Conservation (phyloP, 2,797 vertebrate species). For the Selene dorsalis region DNA sequence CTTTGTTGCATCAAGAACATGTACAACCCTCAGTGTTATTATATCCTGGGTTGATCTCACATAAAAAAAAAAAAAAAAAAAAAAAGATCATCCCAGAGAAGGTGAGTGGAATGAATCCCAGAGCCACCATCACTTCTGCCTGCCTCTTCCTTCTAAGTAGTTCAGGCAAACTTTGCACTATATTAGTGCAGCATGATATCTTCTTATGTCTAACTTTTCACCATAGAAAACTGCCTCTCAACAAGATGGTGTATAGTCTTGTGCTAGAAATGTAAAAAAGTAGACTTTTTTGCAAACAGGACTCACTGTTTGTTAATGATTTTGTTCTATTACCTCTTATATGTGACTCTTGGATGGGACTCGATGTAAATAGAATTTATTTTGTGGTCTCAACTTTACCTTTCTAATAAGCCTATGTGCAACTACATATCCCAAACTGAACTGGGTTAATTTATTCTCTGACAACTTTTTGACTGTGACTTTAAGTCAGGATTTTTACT, state of each 20-base stretch:
- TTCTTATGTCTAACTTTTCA: slow-evolving; percentile 89
- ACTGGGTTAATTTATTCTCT: slow-evolving; percentile 75
- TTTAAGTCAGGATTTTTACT: slow-evolving; percentile 81
- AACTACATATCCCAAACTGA: slow-evolving; percentile 80
- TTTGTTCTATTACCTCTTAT: slow-evolving; percentile 81
- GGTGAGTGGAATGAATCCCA: slow-evolving; percentile 31
- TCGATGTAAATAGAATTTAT: slow-evolving; percentile 75
- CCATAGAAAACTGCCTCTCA: slow-evolving; percentile 94
- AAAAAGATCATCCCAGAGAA: slow-evolving; percentile 16
- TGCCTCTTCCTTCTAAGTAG: slow-evolving; percentile 56
- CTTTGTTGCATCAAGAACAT: slow-evolving; percentile 9
- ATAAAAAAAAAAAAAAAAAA: slow-evolving; percentile 11
- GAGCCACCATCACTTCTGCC: slow-evolving; percentile 60
- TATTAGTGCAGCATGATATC: slow-evolving; percentile 99
- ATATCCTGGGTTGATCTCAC: slow-evolving; percentile 22
- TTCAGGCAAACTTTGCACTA: slow-evolving; percentile 98
- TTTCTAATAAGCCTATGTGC: slow-evolving; percentile 74
- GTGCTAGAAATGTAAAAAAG: slow-evolving; percentile 82
- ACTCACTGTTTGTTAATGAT: slow-evolving; percentile 79
- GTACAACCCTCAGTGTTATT: slow-evolving; percentile 5
- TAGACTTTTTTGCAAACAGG: slow-evolving; percentile 78
- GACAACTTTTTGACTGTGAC: slow-evolving; percentile 76
- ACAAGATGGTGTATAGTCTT: slow-evolving; percentile 86
- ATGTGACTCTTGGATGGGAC: slow-evolving; percentile 74
- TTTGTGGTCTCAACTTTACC: slow-evolving; percentile 73